Evolutionary conservation across 2,797 vertebrate genomes (phyloP).

Genomic region (Allobates femoralis): DNA sequence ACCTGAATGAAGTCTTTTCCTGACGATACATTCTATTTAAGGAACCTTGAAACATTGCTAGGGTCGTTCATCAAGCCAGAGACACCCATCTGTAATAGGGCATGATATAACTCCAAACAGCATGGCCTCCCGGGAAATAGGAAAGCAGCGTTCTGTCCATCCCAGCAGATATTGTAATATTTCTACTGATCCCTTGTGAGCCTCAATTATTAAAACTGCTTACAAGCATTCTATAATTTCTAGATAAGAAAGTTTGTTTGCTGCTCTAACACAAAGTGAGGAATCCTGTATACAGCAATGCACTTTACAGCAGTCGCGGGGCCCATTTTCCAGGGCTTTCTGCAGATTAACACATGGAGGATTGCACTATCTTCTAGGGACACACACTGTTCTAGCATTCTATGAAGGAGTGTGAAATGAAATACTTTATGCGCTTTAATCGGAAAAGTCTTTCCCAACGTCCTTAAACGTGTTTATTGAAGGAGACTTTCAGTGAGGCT

Average conservation of each 20-base stretch:
- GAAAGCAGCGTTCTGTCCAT: background rate
- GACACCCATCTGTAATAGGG: too few species aligned
- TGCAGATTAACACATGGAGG: background rate
- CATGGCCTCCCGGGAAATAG: background rate
- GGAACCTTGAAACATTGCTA: too few species aligned
- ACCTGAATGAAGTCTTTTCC: too few species aligned
- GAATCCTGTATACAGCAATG: background rate
- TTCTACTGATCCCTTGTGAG: background rate
- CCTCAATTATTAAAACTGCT: background rate
- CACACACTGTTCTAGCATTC: conserved; percentile 2
- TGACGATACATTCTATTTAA: too few species aligned
- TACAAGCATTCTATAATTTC: background rate
- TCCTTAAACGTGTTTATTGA: conserved; percentile 24
- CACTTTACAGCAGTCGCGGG: background rate
- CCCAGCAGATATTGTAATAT: background rate
- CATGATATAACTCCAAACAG: too few species aligned
- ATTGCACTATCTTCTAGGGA: conserved; percentile 38
- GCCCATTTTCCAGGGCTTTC: background rate
- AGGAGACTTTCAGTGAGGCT: conserved; percentile 34
- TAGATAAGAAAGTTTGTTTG: background rate
- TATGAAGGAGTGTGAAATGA: conserved; percentile 46
- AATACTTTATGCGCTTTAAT: conserved; percentile 47
- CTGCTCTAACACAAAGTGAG: background rate
- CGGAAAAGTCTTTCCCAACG: conserved; percentile 33
- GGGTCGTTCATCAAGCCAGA: too few species aligned